Conservation (phyloP, 2,113 vertebrate genomes). For the Alexandromys fortis region DNA sequence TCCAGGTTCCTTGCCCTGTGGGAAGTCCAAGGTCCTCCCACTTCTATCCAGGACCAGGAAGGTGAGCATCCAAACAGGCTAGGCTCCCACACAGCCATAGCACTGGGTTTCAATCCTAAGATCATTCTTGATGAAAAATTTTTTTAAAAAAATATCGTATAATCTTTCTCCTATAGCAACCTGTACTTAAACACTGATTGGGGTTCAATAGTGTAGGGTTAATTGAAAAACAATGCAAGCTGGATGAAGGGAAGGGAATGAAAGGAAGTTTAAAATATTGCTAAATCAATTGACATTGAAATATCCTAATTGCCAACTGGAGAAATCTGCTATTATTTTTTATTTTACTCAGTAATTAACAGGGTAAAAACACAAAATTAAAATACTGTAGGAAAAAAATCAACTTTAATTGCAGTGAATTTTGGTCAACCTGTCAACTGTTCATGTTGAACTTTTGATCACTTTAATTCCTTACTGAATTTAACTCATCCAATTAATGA, state of each 20-base stretch:
- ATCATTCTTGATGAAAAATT: background rate
- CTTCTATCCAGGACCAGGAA: no score
- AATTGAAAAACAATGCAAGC: background rate
- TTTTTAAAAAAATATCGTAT: background rate
- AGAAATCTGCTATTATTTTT: background rate
- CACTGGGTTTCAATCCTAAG: no score
- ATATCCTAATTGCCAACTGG: background rate
- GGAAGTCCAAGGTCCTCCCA: no score
- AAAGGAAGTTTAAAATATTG: background rate
- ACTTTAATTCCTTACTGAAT: background rate
- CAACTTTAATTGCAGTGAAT: background rate
- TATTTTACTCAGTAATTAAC: background rate
- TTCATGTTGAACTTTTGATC: background rate
- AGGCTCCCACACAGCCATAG: no score
- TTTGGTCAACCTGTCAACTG: background rate
- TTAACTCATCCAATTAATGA: background rate
- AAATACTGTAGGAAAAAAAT: background rate
- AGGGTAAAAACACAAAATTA: no score
- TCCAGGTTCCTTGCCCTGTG: no score
- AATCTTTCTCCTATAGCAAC: background rate
- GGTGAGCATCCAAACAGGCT: no score
- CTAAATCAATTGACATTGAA: background rate
- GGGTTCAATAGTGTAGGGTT: background rate
- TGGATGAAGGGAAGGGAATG: background rate
- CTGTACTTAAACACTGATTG: background rate